These are phyloP conservation scores for Cygnus olor DNA, from an alignment of 2,797 vertebrate genomes.

Conservation along the genomic window DNA sequence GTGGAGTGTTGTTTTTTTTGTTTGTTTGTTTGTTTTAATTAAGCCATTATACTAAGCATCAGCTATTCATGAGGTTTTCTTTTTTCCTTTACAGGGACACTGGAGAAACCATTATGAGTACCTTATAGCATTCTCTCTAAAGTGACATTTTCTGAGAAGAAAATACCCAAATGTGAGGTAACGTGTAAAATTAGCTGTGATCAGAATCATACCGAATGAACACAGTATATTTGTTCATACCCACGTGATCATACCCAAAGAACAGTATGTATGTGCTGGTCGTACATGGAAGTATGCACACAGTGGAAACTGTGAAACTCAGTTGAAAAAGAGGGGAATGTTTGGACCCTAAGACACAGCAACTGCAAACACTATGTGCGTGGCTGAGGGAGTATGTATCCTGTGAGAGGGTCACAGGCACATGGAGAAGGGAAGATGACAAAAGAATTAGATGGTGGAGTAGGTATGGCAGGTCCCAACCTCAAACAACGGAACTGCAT, in stretches of 20 bases:
- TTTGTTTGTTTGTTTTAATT: background rate
- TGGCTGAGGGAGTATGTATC: background rate
- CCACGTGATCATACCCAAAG: background rate
- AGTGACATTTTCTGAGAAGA: background rate
- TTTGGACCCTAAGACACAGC: background rate
- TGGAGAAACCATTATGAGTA: background rate
- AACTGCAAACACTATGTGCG: fast-evolving
- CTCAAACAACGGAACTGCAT: background rate
- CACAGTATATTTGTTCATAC: no score
- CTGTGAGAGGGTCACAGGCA: background rate
- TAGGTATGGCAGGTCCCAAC: background rate
- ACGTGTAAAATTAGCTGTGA: background rate
- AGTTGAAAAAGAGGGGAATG: background rate
- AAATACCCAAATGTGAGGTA: background rate
- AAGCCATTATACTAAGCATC: background rate
- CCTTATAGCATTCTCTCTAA: background rate
- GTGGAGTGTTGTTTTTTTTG: background rate
- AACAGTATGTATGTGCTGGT: background rate
- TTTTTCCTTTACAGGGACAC: background rate
- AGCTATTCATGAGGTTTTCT: background rate
- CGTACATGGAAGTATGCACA: background rate
- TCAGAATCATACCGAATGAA: background rate
- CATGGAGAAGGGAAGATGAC: background rate
- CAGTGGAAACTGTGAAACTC: background rate
- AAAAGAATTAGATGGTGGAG: background rate